A percentile compares a stretch with the other conserved stretches of the same genome.
Conservation (phyloP, 2,888 invertebrate species). For the Rhyacophila evoluta region DNA sequence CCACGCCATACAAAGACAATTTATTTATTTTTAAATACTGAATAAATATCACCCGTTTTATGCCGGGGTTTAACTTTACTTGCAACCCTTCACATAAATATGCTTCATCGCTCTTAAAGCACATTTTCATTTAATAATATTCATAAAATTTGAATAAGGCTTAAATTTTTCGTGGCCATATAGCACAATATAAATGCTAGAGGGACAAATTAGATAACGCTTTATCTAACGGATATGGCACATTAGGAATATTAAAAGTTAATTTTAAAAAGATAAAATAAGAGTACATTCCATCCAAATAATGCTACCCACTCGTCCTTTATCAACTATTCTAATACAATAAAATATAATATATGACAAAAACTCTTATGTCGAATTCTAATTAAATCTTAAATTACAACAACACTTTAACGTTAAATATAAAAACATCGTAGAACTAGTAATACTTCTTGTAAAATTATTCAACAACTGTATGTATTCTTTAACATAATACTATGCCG, state of each 20-base stretch:
- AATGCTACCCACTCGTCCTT: too few relatives aligned
- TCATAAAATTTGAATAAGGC: slow-evolving; percentile 21
- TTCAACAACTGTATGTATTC: too few relatives aligned
- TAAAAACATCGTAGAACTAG: too few relatives aligned
- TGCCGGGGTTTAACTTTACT: neutral
- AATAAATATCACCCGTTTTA: slow-evolving; percentile 6
- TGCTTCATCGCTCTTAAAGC: slow-evolving; percentile 22
- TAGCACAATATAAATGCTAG: slow-evolving; percentile 8
- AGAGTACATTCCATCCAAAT: too few relatives aligned
- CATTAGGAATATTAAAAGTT: slow-evolving; percentile 10
- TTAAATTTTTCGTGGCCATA: slow-evolving; percentile 19
- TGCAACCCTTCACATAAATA: slow-evolving; percentile 24
- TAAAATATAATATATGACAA: too few relatives aligned
- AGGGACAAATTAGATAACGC: neutral
- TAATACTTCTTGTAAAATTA: too few relatives aligned
- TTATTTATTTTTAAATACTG: slow-evolving; percentile 23
- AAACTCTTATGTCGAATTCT: too few relatives aligned
- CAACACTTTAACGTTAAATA: too few relatives aligned
- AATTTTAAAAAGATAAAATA: neutral
- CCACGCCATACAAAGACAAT: neutral
- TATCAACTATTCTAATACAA: too few relatives aligned
- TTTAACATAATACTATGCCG: too few relatives aligned
- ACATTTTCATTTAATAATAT: slow-evolving; percentile 21
- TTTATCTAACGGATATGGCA: neutral
- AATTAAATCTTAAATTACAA: too few relatives aligned